Evolutionary conservation across 1,140 invertebrate species (phyloP).

Genomic region (Ceratina calcarata): DNA sequence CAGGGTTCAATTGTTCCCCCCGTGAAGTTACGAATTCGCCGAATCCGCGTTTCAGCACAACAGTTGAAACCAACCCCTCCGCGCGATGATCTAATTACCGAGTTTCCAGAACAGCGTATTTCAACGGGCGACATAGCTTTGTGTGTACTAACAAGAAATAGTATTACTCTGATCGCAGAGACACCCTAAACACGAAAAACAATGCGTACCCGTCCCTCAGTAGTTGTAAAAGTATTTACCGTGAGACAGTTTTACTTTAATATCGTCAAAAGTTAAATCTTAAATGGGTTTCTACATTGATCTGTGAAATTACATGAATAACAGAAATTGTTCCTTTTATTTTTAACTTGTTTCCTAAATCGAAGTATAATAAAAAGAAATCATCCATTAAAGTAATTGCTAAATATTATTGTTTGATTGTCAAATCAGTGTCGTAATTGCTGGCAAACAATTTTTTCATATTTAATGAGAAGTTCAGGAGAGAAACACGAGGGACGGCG

Average conservation of each 20-base stretch:
- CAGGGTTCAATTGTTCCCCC: not conserved
- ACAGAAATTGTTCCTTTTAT: too few species aligned
- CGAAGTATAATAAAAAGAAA: too few species aligned
- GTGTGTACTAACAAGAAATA: not conserved
- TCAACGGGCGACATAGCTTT: not conserved
- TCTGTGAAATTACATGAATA: too few species aligned
- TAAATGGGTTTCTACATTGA: too few species aligned
- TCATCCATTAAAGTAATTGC: too few species aligned
- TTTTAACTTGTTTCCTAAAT: too few species aligned
- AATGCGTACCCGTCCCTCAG: too few species aligned
- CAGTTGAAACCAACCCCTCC: slow-evolving; percentile 5
- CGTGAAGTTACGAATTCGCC: not conserved
- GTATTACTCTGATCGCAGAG: not conserved
- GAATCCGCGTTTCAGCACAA: not conserved
- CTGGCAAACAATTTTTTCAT: not conserved
- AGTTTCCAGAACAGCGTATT: slow-evolving; percentile 9
- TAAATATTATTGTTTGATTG: too few species aligned
- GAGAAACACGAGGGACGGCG: not conserved
- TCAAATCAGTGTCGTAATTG: not conserved
- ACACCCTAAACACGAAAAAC: not conserved
- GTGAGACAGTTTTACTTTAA: too few species aligned
- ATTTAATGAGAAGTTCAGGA: slow-evolving; percentile 3
- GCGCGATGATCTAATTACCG: slow-evolving; percentile 25
- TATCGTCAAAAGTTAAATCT: too few species aligned
- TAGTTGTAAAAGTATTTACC: too few species aligned